These are phyloP conservation scores for Peromyscus eremicus DNA, from an alignment of 2,797 vertebrate species.

Conservation along the genomic window DNA sequence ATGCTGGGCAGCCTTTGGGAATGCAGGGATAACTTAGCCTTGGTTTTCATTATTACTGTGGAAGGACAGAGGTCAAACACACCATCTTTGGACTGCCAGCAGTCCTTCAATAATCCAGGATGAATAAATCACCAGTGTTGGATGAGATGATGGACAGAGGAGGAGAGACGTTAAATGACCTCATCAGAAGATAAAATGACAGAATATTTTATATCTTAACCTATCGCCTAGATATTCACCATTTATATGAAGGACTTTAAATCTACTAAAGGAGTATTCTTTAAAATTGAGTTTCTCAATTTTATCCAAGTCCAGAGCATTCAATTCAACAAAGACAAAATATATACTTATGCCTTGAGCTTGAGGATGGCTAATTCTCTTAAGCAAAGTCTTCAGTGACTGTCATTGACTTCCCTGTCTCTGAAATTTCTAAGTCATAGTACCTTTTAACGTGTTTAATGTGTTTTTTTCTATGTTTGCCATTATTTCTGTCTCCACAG, in stretches of 20 bases:
- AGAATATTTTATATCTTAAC: not conserved
- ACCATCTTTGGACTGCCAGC: not conserved
- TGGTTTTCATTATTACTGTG: not conserved
- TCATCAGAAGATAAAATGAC: not conserved
- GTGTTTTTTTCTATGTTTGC: not conserved
- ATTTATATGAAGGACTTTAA: not conserved
- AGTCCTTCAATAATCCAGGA: not conserved
- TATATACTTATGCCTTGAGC: not conserved
- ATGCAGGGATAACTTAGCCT: not conserved
- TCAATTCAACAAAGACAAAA: not conserved
- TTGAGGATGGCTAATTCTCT: not conserved
- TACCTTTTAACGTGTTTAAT: not conserved
- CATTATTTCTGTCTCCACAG: not conserved
- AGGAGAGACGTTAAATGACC: not conserved
- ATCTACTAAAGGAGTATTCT: not conserved
- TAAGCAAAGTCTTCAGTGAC: too few species aligned
- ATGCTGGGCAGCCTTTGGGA: not conserved
- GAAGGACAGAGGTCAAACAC: not conserved
- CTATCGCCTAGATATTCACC: not conserved
- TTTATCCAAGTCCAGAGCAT: not conserved
- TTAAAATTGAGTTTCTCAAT: not conserved
- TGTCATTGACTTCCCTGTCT: not conserved
- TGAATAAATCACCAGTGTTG: not conserved
- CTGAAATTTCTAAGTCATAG: not conserved
- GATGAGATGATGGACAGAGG: not conserved